A percentile compares a stretch with the other conserved stretches of the same genome.
phyloP scores from a whole-genome alignment of 2,797 vertebrate genomes.

The Erpetoichthys calabaricus region DNA sequence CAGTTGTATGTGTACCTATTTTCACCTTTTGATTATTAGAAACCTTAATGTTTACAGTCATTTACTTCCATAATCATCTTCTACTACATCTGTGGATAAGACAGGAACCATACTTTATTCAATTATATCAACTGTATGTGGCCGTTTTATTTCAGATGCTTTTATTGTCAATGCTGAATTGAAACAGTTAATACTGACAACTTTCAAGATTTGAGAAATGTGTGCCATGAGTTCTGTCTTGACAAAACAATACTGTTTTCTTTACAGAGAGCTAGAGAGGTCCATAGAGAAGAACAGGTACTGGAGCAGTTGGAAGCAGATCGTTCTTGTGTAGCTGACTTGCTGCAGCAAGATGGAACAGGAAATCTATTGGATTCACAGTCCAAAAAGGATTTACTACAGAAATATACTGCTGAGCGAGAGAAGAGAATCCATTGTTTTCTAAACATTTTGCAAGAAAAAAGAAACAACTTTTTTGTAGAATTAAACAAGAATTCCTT shows the following conservation, averaged over 20 bases:
- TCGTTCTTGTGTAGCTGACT: slow-evolving; percentile 55
- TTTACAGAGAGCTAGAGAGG: slow-evolving; percentile 74
- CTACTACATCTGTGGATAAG: too few species aligned
- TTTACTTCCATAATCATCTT: too few species aligned
- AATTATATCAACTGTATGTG: too few species aligned
- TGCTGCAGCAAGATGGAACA: slow-evolving; percentile 58
- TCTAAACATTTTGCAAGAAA: slow-evolving; percentile 68
- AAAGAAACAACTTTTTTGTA: slow-evolving; percentile 57
- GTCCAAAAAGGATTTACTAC: slow-evolving; percentile 55
- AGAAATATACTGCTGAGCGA: slow-evolving; percentile 49
- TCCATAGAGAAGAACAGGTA: slow-evolving; percentile 63
- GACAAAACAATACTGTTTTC: background rate
- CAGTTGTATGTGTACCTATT: too few species aligned
- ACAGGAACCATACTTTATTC: too few species aligned
- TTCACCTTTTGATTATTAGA: too few species aligned
- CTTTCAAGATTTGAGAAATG: too few species aligned
- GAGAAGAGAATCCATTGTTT: slow-evolving; percentile 77
- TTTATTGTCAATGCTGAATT: too few species aligned
- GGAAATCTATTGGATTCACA: slow-evolving; percentile 46
- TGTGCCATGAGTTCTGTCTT: too few species aligned
- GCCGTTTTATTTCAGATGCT: too few species aligned
- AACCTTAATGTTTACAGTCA: too few species aligned
- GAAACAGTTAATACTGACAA: too few species aligned
- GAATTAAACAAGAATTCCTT: slow-evolving; percentile 30
- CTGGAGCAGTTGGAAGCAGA: slow-evolving; percentile 72